Conservation (phyloP, 2,888 invertebrate genomes). For the Pterostichus niger region DNA sequence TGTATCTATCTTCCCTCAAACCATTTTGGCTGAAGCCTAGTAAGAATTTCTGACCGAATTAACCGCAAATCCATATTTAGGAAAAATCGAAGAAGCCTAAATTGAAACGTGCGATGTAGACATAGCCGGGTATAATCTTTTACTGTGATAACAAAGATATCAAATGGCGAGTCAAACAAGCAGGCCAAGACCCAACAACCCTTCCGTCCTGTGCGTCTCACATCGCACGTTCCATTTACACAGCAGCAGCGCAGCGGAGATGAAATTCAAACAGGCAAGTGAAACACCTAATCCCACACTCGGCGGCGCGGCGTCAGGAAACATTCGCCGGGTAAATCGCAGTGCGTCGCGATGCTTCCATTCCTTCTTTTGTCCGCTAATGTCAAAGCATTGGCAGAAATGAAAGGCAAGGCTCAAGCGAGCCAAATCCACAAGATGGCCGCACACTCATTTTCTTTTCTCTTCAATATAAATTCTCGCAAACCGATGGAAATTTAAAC, state of each 20-base stretch:
- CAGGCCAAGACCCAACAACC: slow-evolving; percentile 17
- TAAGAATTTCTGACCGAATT: too few relatives aligned
- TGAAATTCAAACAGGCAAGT: slow-evolving; percentile 55
- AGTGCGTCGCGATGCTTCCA: slow-evolving; percentile 18
- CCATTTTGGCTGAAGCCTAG: too few relatives aligned
- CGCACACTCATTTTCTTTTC: slow-evolving; percentile 17
- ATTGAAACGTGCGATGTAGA: slow-evolving; percentile 22
- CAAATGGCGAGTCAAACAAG: slow-evolving; percentile 40
- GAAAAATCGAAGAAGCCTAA: slow-evolving; percentile 24
- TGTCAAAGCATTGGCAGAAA: slow-evolving; percentile 53
- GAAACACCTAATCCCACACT: slow-evolving; percentile 40
- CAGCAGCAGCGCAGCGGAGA: slow-evolving; percentile 22
- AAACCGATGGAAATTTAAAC: slow-evolving; percentile 22
- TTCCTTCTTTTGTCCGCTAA: slow-evolving; percentile 55
- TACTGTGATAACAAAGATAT: slow-evolving; percentile 55
- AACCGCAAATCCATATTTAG: slow-evolving; percentile 18
- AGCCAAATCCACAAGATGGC: neutral
- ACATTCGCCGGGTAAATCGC: slow-evolving; percentile 5
- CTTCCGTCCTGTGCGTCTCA: slow-evolving; percentile 12
- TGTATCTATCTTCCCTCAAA: too few relatives aligned
- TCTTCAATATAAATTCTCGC: slow-evolving; percentile 6
- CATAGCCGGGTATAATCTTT: slow-evolving; percentile 45
- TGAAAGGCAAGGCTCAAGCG: slow-evolving; percentile 47
- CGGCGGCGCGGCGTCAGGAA: slow-evolving; percentile 3
- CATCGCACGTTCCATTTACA: slow-evolving; percentile 34